These are phyloP conservation scores for Drosophila athabasca DNA, from an alignment of 1,140 invertebrate species.

Conservation along the genomic window DNA sequence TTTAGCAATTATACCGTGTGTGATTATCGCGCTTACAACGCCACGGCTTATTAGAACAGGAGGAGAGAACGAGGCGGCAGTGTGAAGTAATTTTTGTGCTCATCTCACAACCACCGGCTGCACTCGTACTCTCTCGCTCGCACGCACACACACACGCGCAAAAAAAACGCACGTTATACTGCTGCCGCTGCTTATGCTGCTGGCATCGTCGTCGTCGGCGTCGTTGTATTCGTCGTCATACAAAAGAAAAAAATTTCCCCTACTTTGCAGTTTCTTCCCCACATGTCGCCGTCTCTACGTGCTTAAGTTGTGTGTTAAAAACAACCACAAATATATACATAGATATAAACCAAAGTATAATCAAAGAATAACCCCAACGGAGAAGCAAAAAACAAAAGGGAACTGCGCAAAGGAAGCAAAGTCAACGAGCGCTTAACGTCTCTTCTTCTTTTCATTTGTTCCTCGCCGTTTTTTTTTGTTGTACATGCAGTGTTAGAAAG, in stretches of 20 bases:
- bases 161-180: constrained; percentile 45
- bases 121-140: constrained; percentile 34
- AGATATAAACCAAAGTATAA: constrained; percentile 56
- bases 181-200: constrained; percentile 47
- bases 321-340: constrained; percentile 39
- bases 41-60: constrained; percentile 10
- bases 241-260: constrained; percentile 55
- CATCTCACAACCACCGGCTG: constrained; percentile 59
- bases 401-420: constrained; percentile 24
- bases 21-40: constrained; percentile 9
- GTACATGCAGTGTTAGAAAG: constrained; percentile 13
- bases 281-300: constrained; percentile 67
- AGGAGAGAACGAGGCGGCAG: constrained; percentile 1
- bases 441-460: constrained; percentile 21
- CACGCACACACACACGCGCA: constrained; percentile 22
- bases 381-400: constrained; percentile 54
- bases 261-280: constrained; percentile 75
- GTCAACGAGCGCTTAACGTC: constrained; percentile 36
- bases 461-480: constrained; percentile 38
- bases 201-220: background rate
- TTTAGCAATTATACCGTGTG: constrained; percentile 27
- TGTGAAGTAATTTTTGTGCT: constrained; percentile 53
- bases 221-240: constrained; percentile 1
- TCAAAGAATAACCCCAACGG: constrained; percentile 39
- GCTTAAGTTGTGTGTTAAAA: constrained; percentile 71